Evolutionary conservation across 2,113 vertebrate genomes (phyloP).

Genomic region (Gymnobelideus leadbeateri): DNA sequence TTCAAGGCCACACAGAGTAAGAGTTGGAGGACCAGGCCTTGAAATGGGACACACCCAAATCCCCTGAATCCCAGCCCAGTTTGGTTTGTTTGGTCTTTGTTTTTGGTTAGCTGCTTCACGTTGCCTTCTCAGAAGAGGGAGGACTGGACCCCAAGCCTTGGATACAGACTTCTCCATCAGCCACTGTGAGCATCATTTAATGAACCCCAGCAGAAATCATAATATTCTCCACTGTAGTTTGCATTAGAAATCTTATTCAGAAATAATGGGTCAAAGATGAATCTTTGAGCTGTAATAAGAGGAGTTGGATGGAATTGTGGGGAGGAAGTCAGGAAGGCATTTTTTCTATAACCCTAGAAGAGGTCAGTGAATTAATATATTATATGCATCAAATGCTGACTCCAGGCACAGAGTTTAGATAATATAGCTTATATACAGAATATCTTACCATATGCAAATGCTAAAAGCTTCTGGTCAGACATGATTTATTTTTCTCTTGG

Average conservation of each 20-base stretch:
- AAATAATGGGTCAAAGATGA: constrained; percentile 17
- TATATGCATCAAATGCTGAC: constrained; percentile 1
- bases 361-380: constrained; percentile 25
- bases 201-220: constrained; percentile 8
- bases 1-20: neutral
- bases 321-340: constrained; percentile 1
- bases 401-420: neutral
- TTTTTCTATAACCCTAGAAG: neutral
- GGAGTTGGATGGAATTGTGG: neutral
- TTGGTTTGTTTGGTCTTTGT: neutral
- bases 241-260: neutral
- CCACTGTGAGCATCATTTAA: neutral
- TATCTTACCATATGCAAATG: neutral
- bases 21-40: neutral
- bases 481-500: neutral
- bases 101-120: neutral
- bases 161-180: neutral
- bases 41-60: neutral
- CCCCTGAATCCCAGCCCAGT: neutral
- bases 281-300: constrained; percentile 5
- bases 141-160: neutral
- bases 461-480: neutral
- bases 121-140: neutral
- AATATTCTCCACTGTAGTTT: neutral
- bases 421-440: constrained; percentile 1